Percentiles rank a stretch among this genome's conserved stretches.
These are phyloP conservation scores for Coendou prehensilis DNA, from an alignment of 2,797 vertebrate species.

Conservation along the genomic window DNA sequence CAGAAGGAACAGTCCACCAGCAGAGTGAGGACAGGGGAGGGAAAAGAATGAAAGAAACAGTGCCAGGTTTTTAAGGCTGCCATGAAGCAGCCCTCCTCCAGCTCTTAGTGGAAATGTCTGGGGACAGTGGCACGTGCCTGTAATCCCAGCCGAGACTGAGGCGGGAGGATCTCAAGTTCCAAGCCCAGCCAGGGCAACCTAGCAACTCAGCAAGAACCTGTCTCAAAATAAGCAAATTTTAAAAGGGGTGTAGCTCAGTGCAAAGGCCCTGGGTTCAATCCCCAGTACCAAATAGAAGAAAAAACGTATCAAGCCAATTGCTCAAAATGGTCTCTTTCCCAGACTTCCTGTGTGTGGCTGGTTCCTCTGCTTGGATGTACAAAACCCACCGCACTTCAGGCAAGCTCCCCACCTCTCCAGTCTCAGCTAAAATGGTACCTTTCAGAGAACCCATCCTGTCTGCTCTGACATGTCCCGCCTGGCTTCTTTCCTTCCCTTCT, in stretches of 20 bases:
- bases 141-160: not conserved
- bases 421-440: not conserved
- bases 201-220: not conserved
- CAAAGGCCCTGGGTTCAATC: not conserved
- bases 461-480: not conserved
- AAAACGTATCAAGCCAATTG: not conserved
- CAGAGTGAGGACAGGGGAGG: not conserved
- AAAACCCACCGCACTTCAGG: not conserved
- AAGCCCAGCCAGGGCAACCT: not conserved
- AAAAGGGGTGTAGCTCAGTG: not conserved
- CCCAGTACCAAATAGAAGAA: not conserved
- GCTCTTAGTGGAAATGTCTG: not conserved
- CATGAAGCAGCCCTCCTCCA: not conserved
- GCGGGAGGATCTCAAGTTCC: not conserved
- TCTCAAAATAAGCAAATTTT: not conserved
- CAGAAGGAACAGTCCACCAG: not conserved
- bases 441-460: not conserved
- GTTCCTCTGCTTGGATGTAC: not conserved
- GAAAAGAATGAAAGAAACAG: not conserved
- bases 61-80: not conserved
- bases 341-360: fast-evolving
- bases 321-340: not conserved
- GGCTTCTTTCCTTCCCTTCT: not conserved
- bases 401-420: not conserved
- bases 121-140: not conserved